Percentiles rank a stretch among this genome's conserved stretches.
Evolutionary conservation across 2,888 invertebrate species (phyloP).

Genomic region (Apamea crenata): DNA sequence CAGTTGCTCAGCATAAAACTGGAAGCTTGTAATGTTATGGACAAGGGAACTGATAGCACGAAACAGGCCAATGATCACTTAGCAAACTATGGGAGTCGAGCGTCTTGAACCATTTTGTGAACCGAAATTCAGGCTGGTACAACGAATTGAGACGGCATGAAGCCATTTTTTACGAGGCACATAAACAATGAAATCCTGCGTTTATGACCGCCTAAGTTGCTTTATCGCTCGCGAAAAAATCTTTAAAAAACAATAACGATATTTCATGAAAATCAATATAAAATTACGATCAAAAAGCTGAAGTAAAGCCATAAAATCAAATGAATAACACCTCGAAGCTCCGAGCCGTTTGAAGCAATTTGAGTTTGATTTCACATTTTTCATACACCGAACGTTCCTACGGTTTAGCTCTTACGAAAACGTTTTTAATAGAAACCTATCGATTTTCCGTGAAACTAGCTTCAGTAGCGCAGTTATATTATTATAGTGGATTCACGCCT

Average conservation of each 20-base stretch:
- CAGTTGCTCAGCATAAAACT: slow-evolving; percentile 20
- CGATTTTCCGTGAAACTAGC: slow-evolving; percentile 69
- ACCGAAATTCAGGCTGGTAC: neutral
- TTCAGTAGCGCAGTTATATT: slow-evolving; percentile 70
- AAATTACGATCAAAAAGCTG: slow-evolving; percentile 40
- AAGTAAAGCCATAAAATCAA: slow-evolving; percentile 51
- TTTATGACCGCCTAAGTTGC: slow-evolving; percentile 45
- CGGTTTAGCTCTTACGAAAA: slow-evolving; percentile 68
- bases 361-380: slow-evolving; percentile 61
- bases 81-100: neutral
- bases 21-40: neutral
- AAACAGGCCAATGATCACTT: neutral
- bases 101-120: neutral
- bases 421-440: slow-evolving; percentile 71
- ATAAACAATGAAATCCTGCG: slow-evolving; percentile 46
- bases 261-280: slow-evolving; percentile 47
- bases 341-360: slow-evolving; percentile 49
- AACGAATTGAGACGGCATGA: neutral
- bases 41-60: slow-evolving; percentile 20
- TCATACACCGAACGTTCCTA: slow-evolving; percentile 53
- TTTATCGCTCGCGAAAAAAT: slow-evolving; percentile 50
- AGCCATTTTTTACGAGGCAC: slow-evolving; percentile 34
- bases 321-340: slow-evolving; percentile 56
- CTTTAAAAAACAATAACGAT: slow-evolving; percentile 41
- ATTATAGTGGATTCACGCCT: slow-evolving; percentile 72